Base-by-base conservation (phyloP, 1,140 invertebrate species). In the Bombus fervidus region DNA sequence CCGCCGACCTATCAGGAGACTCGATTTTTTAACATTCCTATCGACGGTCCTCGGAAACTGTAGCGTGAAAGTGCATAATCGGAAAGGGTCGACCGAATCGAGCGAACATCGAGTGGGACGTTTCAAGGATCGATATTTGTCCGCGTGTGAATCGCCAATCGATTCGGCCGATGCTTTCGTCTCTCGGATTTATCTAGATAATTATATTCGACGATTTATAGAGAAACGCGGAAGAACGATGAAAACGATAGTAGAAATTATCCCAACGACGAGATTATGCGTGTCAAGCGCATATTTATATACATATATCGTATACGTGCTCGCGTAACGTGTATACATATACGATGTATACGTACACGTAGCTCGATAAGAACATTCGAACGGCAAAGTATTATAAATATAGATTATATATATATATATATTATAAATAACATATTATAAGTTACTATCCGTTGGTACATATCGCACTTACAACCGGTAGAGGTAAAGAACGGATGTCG, bases 361-460 rank as follows among this genome's bases (percentile, higher is more conserved):
- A 53, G 59, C 31, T 59, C 18, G 37, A 41, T 22, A 37, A 69
- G 59, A 77, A 72, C 66, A 77, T 75, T 89, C 64, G 81, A 66
- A 39, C 53, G 68, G 37, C 84, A 74, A 89, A 90, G 85, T 88
- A 85, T 84, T 89, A 88, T 76, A 83, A 86, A 86, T 75, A 81
- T 89, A 87, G 47, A 53, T 53, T 53, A 53, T 53, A 53, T 53
- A 80, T 73, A 80, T 85, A 91, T 90, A 89, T 57, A 87, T 89
- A 86, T 83, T 81, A 88, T 72, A 77, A 90, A 74, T 84, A 90
- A 90, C 39, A 34, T 77, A 77, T 64, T 68, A 66, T 84, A 84
- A 87, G 86, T 37, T 81, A 85, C 82, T 91, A 92, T 91, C 87
- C 86, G 91, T 93, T 92, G 89, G 87, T 92, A 93, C 92, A 93